A percentile compares a stretch with the other conserved stretches of the same genome.
phyloP scores from a whole-genome alignment of 2,797 vertebrate species.

The Scleropages formosus region DNA sequence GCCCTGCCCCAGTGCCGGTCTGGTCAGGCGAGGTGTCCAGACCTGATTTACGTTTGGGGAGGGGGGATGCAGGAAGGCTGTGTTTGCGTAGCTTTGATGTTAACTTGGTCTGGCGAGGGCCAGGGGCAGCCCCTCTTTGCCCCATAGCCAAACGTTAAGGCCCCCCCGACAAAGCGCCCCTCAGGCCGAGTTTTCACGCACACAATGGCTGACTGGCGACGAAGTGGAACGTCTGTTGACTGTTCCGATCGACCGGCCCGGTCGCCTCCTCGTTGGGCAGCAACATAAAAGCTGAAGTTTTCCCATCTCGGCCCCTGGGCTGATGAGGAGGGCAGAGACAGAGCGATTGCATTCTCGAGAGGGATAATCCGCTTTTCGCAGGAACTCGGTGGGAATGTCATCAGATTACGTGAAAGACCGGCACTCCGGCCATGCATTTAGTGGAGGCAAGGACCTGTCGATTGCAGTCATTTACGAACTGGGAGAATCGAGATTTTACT shows the following conservation, averaged over 20 bases:
- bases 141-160: constrained; percentile 70
- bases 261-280: constrained; percentile 51
- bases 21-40: neutral
- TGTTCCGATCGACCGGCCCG: constrained; percentile 72
- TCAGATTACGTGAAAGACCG: constrained; percentile 36
- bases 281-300: constrained; percentile 37
- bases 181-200: constrained; percentile 61
- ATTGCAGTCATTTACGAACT: neutral
- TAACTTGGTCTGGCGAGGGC: constrained; percentile 54
- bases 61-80: constrained; percentile 48
- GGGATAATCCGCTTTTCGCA: constrained; percentile 48
- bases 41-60: constrained; percentile 33
- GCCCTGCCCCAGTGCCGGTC: neutral
- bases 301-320: constrained; percentile 28
- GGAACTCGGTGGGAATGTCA: constrained; percentile 48
- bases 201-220: constrained; percentile 79
- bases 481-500: neutral
- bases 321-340: constrained; percentile 30
- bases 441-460: constrained; percentile 4
- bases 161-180: constrained; percentile 35
- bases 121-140: constrained; percentile 71
- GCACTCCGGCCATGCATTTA: constrained; percentile 6
- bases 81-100: constrained; percentile 95
- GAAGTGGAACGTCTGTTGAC: constrained; percentile 84
- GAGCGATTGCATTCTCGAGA: constrained; percentile 30